Evolutionary conservation across 1,140 invertebrate genomes (phyloP), one percentile per base, ranked within the genome.

Genomic region (Ceratina japonica): DNA sequence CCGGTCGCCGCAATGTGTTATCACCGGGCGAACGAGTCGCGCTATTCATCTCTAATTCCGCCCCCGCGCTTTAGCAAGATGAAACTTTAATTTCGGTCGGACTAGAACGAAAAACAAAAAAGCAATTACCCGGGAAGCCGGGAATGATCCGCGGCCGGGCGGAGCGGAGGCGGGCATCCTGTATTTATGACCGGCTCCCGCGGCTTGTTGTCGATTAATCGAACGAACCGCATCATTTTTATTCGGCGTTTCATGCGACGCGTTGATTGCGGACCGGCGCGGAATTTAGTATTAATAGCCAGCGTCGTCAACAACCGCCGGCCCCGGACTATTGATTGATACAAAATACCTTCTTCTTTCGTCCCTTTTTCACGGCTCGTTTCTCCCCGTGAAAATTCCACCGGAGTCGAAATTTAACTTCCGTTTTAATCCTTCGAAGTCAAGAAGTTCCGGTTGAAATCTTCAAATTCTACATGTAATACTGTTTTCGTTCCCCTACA

Each of bases 1-100:
- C 78, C 84, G 77, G 83, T 83, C 83, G 83, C 83, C 83, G 81
- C 83, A 84, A 84, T 84, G 71, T 84, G 83, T 84, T 84, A 84
- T 84, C 82, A 82, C 73, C 56, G 16, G 83, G 82, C 80, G 83
- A 84, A 84, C 82, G 83, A 84, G 83, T 84, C 59, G 83, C 81
- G 83, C 81, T 84, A 80, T 80, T 83, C 82, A 83, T 84, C 83
- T 84, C 83, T 84, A 84, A 84, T 84, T 84, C 77, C 56, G 59
- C 20, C 71, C 59, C 54, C 22, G 18, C 69, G 83, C 83, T 84
- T 84, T 74, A 80, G 77, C 71, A 76, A 84, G 82, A 84, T 84
- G 83, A 84, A 84, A 84, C 83, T 84, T 84, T 84, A 84, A 84
- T 84, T 80, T 84, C 68, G 51, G 49, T 73, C 24, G 51, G 54